These are phyloP conservation scores for Eurois occulta DNA, from an alignment of 2,888 invertebrate species.

Conservation along the genomic window DNA sequence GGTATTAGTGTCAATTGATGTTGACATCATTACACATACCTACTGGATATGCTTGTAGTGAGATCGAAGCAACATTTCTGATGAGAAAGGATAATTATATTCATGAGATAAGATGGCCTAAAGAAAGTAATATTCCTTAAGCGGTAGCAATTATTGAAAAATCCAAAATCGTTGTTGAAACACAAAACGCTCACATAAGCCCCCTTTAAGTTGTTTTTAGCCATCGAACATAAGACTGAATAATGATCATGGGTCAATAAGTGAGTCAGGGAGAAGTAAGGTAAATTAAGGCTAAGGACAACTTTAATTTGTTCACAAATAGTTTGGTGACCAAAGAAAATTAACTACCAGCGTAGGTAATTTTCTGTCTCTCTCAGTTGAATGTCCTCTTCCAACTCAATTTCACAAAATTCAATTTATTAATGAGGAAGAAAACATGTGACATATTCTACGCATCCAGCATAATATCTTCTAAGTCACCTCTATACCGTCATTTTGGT, in stretches of 20 bases:
- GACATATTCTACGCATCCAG: neutral
- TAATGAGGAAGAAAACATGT: neutral
- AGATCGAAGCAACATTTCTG: neutral
- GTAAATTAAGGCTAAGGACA: neutral
- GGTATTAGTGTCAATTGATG: slow-evolving; percentile 37
- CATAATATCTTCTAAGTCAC: neutral
- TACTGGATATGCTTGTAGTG: neutral
- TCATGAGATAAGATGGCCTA: neutral
- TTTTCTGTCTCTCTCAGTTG: neutral
- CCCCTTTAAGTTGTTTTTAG: neutral
- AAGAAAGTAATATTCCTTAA: neutral
- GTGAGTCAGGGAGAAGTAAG: neutral
- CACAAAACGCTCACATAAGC: neutral
- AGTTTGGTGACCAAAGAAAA: neutral
- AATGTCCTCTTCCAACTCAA: neutral
- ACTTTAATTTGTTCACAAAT: neutral
- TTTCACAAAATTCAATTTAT: neutral
- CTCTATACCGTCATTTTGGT: neutral
- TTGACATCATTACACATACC: neutral
- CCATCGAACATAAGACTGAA: neutral
- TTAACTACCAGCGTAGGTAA: neutral
- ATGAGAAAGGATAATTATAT: neutral
- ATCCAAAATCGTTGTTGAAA: neutral
- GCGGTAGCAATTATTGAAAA: neutral
- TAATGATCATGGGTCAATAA: neutral